Base-by-base conservation (phyloP, 1,140 invertebrate species). In the Ceratina calcarata region DNA sequence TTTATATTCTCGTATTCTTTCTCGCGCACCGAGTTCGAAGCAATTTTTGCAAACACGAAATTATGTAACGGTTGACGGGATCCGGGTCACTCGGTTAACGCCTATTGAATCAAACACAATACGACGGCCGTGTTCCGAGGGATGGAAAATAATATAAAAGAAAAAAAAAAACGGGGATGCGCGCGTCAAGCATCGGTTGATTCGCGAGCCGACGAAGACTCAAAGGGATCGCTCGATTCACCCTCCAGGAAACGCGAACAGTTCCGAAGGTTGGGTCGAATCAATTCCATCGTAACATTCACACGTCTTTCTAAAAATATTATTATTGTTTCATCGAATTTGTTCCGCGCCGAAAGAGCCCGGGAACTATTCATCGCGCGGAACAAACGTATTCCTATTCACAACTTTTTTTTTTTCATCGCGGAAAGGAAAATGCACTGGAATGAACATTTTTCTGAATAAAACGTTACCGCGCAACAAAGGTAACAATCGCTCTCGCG, bases 31-130 rank as follows among this genome's bases (percentile, higher is more conserved):
- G n/a, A 6, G 0, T 1, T 24, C 24, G 1, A 6, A 58, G 0
- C 45, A 20, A 68, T 60, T n/a, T 16, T 32, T 18, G 4, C 22
- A 22, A 51, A 49, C 15, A 51, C 15, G 18, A 37, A 60, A 51
- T 69, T 70, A 69, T 15, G 15, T 20, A 68, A 76, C 18, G 24
- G 37, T 27, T 13, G 45, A 0, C n/a, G 49, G 51, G 27, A 77
- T 77, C 61, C 45, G 20, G 67, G 67, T 77, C 67, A 70, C 24
- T 70, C 75, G 45, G 67, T 77, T 70, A 62, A 70, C 57, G 45
- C 57, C 66, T 53, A 78, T 71, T 51, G 67, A 78, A 70, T 71
- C 57, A 71, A 78, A 78, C 20, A 70, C 58, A 62, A 37, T 55
- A n/a, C 51, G 57, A 20, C 12, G 62, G 24, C 10, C 18, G 24